These are phyloP conservation scores for Catharus bicknelli DNA, from an alignment of 2,113 vertebrate species.

Conservation along the genomic window DNA sequence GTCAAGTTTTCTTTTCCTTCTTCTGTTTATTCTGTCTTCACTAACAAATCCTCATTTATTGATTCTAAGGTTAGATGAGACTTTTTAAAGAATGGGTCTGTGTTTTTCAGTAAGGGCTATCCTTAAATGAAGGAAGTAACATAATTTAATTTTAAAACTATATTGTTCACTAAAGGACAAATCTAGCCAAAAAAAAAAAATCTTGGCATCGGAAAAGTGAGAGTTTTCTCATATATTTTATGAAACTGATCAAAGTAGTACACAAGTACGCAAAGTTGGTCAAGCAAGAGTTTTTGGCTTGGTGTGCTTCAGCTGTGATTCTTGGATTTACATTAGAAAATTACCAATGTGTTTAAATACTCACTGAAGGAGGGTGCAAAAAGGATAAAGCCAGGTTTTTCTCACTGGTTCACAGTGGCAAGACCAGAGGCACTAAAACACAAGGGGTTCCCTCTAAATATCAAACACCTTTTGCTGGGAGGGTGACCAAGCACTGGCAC, in stretches of 20 bases:
- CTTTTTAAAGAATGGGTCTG: neutral
- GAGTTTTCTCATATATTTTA: neutral
- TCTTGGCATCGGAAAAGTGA: neutral
- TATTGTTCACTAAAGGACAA: neutral
- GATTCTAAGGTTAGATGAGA: neutral
- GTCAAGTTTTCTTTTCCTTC: neutral
- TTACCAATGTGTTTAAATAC: neutral
- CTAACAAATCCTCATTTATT: neutral
- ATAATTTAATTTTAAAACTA: neutral
- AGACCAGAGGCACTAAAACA: neutral
- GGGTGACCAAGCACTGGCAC: neutral
- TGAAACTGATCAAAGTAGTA: neutral
- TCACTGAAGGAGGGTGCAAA: neutral
- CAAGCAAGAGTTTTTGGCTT: neutral
- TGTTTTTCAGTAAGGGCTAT: neutral
- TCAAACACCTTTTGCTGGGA: neutral
- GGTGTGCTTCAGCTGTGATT: neutral
- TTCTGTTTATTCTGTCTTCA: neutral
- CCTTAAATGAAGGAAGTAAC: neutral
- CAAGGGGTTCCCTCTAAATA: neutral
- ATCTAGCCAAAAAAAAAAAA: neutral
- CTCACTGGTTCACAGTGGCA: neutral
- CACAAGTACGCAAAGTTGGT: neutral
- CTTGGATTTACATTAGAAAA: neutral
- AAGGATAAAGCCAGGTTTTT: neutral